Base-by-base conservation (phyloP, 2,888 invertebrate genomes). In the Ennomos fuscantarius region DNA sequence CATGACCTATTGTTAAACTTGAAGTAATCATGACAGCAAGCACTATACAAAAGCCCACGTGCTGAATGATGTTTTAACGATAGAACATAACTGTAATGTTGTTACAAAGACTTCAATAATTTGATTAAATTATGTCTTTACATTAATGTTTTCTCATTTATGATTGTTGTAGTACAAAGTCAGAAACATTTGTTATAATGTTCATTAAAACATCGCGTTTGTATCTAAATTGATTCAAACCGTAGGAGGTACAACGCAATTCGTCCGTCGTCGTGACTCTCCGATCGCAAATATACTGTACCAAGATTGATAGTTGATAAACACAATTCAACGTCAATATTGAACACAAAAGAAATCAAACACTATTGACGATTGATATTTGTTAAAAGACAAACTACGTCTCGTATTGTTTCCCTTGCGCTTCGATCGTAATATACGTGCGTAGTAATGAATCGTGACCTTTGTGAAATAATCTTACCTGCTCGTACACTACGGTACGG, bases 301-400 rank as follows among this genome's bases (percentile, higher is more conserved):
- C 9, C 10, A 39, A 50, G 63, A 70, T 69, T 65, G 53, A 67
- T 59, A 54, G 47, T 47, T 55, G 58, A 69, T 64, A 68, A 65
- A 51, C 48, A 62, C 37, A 60, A 58, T 48, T 39, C 39, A 41
- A 42, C 41, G 48, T 55, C 46, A 57, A 65, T 52, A 56, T 15
- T 8, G 37, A 55, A 50, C 53, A 67, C 65, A 70, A 74, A 62
- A 68, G 65, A 61, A 67, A 70, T 72, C 64, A 64, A 65, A 66
- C 48, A 51, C 44, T 50, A 61, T 63, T 63, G 58, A 49, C 50
- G 55, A 53, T 60, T 76, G 68, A 74, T 70, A 63, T 70, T 68
- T 69, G 53, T 53, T 58, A 47, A 54, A 55, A 55, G 44, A 54
- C 52, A 44, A 41, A 39, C 51, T 43, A 54, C 53, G 56, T 40